Percentiles rank a stretch among this genome's conserved stretches.
Evolutionary conservation across 30 jellyfish, hydroid and myxozoan species (phyloP).

Genomic region (Aurelia sp.): DNA sequence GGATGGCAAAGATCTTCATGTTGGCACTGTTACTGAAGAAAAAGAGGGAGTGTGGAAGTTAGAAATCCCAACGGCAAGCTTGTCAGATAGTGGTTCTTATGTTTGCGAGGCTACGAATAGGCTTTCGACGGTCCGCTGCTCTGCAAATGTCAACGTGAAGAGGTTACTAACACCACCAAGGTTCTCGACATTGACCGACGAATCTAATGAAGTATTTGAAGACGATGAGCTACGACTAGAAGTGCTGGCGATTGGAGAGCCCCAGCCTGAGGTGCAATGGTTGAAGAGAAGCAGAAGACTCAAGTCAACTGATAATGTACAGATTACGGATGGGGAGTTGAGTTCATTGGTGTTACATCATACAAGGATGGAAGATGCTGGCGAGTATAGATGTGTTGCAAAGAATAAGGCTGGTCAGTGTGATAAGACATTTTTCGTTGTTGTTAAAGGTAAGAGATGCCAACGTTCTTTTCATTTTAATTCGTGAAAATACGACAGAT

Average conservation of each 20-base stretch:
- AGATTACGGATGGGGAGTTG: slow-evolving; percentile 69
- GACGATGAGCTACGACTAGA: slow-evolving; percentile 83
- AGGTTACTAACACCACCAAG: slow-evolving; percentile 77
- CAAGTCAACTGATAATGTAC: slow-evolving; percentile 55
- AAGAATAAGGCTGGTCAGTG: slow-evolving; percentile 81
- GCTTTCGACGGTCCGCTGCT: slow-evolving; percentile 60
- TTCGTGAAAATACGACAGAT: too few relatives aligned
- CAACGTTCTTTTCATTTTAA: too few relatives aligned
- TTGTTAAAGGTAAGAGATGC: slow-evolving; percentile 59
- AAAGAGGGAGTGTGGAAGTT: slow-evolving; percentile 56
- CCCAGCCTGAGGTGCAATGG: slow-evolving; percentile 90
- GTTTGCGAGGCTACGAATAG: slow-evolving; percentile 72
- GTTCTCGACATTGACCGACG: slow-evolving; percentile 77
- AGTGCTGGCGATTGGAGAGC: slow-evolving; percentile 85
- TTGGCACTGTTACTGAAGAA: slow-evolving; percentile 46
- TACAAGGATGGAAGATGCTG: slow-evolving; percentile 79
- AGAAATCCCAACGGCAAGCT: slow-evolving; percentile 21
- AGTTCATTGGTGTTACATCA: slow-evolving; percentile 73
- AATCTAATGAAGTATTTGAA: slow-evolving; percentile 60
- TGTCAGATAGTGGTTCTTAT: slow-evolving; percentile 78
- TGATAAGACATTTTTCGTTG: slow-evolving; percentile 64
- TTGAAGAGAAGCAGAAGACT: slow-evolving; percentile 55
- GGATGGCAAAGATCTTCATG: slow-evolving; percentile 79
- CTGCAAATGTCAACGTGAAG: slow-evolving; percentile 50
- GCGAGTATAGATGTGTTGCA: slow-evolving; percentile 88